Evolutionary conservation across 2,113 vertebrate species (phyloP).

Genomic region (Lasiurus borealis): DNA sequence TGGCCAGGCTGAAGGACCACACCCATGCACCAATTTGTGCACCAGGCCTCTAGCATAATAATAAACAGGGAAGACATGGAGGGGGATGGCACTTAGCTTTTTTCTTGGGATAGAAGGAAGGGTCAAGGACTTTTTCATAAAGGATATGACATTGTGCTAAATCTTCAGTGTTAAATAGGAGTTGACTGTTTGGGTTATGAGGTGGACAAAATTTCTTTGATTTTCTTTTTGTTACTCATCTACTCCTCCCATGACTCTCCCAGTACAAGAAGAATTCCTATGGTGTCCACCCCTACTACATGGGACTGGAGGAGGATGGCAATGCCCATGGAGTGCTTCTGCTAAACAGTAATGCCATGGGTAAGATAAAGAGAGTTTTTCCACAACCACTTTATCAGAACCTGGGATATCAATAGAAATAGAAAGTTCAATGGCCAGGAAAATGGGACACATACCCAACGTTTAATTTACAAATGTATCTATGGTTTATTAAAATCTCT

Average conservation of each 20-base stretch:
- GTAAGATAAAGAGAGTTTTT: slow-evolving; percentile 81
- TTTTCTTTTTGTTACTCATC: background rate
- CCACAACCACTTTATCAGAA: background rate
- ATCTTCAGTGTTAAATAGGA: background rate
- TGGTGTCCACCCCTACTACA: slow-evolving; percentile 95
- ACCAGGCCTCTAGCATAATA: background rate
- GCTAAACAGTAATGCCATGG: slow-evolving; percentile 98
- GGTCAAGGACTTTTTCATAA: background rate
- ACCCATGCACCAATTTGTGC: too few relatives aligned
- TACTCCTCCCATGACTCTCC: background rate
- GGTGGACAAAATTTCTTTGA: background rate
- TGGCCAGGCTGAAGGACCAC: too few relatives aligned
- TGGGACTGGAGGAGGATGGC: slow-evolving; percentile 91
- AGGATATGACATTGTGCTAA: background rate
- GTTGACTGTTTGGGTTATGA: slow-evolving; percentile 16
- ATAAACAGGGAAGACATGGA: background rate
- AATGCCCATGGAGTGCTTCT: slow-evolving; percentile 95
- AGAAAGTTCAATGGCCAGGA: background rate
- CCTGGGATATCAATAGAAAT: background rate
- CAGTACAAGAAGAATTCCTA: slow-evolving; percentile 93
- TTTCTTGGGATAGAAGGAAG: background rate
- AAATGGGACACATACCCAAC: background rate
- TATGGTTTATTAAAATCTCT: background rate
- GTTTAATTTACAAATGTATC: background rate
- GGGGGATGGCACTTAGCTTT: background rate